These are phyloP conservation scores for Drosophila subquinaria DNA, from an alignment of 2,888 invertebrate genomes.

Conservation along the genomic window DNA sequence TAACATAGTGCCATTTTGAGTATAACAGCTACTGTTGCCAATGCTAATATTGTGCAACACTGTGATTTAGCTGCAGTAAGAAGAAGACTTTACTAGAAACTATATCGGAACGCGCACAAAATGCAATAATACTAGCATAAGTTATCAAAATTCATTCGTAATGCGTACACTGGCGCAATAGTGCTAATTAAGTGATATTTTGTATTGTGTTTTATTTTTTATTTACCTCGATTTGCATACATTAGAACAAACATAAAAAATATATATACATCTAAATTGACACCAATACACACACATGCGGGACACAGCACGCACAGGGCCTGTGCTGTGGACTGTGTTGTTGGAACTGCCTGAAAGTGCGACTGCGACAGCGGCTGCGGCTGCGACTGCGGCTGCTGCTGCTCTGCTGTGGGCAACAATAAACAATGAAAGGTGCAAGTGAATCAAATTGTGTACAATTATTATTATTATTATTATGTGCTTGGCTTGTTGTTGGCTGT, in stretches of 20 bases:
- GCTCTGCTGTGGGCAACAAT: slow-evolving; percentile 20
- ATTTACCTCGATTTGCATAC: slow-evolving; percentile 19
- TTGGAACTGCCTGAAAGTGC: slow-evolving; percentile 1
- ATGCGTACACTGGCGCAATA: slow-evolving; percentile 15
- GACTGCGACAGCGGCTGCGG: slow-evolving; percentile 5
- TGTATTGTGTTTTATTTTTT: slow-evolving; percentile 20
- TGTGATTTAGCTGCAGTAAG: slow-evolving; percentile 42
- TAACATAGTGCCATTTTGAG: slow-evolving; percentile 14
- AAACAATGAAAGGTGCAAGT: slow-evolving; percentile 66
- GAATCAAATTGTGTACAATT: slow-evolving; percentile 62
- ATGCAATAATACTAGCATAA: slow-evolving; percentile 21
- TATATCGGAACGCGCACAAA: slow-evolving; percentile 56
- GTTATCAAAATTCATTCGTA: slow-evolving; percentile 24
- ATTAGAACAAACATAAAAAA: slow-evolving; percentile 3
- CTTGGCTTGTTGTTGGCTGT: slow-evolving; percentile 42
- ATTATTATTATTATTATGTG: slow-evolving; percentile 49
- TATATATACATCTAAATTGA: slow-evolving; percentile 15
- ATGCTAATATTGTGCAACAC: slow-evolving; percentile 38
- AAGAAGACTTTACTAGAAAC: slow-evolving; percentile 41
- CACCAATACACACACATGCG: slow-evolving; percentile 17
- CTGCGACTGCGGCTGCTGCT: slow-evolving; percentile 15
- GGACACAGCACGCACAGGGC: slow-evolving; percentile 17
- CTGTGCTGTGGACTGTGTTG: slow-evolving; percentile 25
- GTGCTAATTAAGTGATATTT: slow-evolving; percentile 36
- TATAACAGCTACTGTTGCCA: slow-evolving; percentile 21